Evolutionary conservation across 2,888 invertebrate species (phyloP).

Genomic region (Nymphalis urticae): DNA sequence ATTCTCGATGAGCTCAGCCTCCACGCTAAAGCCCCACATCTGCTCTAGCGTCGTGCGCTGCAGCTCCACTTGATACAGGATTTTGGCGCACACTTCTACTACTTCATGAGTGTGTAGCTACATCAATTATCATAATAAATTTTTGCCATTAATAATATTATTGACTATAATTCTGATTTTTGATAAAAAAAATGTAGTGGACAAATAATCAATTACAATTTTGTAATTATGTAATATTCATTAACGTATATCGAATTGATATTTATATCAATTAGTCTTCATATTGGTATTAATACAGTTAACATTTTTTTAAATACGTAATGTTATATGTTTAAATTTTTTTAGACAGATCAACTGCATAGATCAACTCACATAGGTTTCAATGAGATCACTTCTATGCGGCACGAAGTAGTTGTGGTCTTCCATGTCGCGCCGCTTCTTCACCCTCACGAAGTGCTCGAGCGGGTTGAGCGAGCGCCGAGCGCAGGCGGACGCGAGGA

Average conservation of each 20-base stretch:
- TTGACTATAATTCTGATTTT: not conserved
- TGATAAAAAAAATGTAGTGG: not conserved
- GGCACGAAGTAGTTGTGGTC: slow-evolving; percentile 98
- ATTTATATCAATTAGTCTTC: no score
- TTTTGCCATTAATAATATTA: not conserved
- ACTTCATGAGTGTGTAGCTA: slow-evolving; percentile 96
- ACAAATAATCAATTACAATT: not conserved
- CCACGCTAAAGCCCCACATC: slow-evolving; percentile 99
- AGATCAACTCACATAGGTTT: slow-evolving; percentile 91
- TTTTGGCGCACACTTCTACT: slow-evolving; percentile 98
- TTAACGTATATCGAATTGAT: no score
- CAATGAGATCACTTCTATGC: slow-evolving; percentile 95
- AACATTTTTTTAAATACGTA: no score
- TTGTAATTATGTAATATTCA: no score
- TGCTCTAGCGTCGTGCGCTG: slow-evolving; percentile 94
- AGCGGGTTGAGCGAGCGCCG: slow-evolving; percentile 95
- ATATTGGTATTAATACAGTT: no score
- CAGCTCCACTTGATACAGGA: slow-evolving; percentile 97
- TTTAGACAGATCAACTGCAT: no score
- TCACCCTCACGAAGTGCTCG: slow-evolving; percentile 97
- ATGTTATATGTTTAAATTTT: not conserved
- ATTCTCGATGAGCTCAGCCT: slow-evolving; percentile 98
- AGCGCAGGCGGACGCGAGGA: slow-evolving; percentile 94
- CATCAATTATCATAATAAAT: slow-evolving; percentile 7
- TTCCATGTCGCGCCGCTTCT: slow-evolving; percentile 96